Conservation (phyloP, 1,140 invertebrate species). For the Andricus grossulariae region DNA sequence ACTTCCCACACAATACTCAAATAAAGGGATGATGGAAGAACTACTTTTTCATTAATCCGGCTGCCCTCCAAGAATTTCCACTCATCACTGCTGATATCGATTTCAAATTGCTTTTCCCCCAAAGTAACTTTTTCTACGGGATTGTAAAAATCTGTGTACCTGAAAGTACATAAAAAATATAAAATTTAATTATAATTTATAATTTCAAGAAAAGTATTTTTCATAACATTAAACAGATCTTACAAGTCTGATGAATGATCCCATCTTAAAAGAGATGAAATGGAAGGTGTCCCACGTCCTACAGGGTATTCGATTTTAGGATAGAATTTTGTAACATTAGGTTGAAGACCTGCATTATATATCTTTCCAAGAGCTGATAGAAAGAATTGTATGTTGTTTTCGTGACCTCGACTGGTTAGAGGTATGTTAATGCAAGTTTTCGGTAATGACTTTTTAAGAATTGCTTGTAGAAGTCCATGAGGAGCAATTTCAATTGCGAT, state of each 20-base stretch:
- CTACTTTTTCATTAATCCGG: too few species aligned
- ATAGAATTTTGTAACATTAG: constrained; percentile 78
- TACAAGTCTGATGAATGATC: constrained; percentile 86
- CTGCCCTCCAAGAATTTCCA: too few species aligned
- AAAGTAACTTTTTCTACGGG: too few species aligned
- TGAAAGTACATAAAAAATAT: neutral
- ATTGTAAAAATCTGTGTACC: constrained; percentile 77
- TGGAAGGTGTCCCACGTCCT: constrained; percentile 79
- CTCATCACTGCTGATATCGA: too few species aligned
- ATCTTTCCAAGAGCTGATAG: constrained; percentile 82
- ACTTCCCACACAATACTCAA: constrained; percentile 89
- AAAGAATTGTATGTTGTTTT: constrained; percentile 82
- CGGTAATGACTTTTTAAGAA: constrained; percentile 39
- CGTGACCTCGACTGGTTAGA: constrained; percentile 83
- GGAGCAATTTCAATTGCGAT: too few species aligned
- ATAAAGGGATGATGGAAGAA: too few species aligned
- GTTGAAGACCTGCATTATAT: constrained; percentile 79
- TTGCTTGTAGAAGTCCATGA: constrained; percentile 42
- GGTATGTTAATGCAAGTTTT: constrained; percentile 80
- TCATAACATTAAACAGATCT: constrained; percentile 73
- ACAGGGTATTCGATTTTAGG: constrained; percentile 81
- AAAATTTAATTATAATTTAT: constrained; percentile 60
- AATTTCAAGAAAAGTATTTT: constrained; percentile 1
- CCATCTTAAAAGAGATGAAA: too few species aligned
- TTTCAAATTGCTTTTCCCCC: too few species aligned